Percentiles rank a stretch among this genome's conserved stretches.
Conservation (phyloP, 2,888 invertebrate species). For the Gnatocerus cornutus region DNA sequence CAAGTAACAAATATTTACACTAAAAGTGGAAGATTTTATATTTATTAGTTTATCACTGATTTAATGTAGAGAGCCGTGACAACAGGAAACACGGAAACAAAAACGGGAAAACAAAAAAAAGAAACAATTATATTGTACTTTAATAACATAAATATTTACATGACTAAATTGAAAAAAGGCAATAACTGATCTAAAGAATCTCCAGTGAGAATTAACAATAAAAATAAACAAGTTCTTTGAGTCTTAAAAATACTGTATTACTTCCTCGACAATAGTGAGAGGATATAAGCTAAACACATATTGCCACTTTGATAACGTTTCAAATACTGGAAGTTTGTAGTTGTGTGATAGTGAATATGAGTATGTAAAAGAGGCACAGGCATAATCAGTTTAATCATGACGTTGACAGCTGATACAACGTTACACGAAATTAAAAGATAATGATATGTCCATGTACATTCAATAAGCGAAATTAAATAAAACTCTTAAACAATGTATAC, state of each 20-base stretch:
- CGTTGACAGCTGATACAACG: constrained; percentile 37
- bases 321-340: constrained; percentile 25
- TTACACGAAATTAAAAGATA: constrained; percentile 32
- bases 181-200: constrained; percentile 25
- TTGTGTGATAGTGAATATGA: constrained; percentile 12
- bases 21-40: constrained; percentile 49
- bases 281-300: constrained; percentile 27
- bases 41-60: constrained; percentile 14
- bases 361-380: constrained; percentile 47
- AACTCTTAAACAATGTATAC: constrained; percentile 43
- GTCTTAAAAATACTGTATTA: constrained; percentile 44
- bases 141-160: constrained; percentile 49
- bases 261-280: constrained; percentile 10
- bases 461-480: constrained; percentile 37
- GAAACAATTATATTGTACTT: constrained; percentile 51
- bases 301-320: constrained; percentile 35
- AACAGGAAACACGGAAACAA: background rate
- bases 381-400: constrained; percentile 34
- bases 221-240: constrained; percentile 26
- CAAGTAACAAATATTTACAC: constrained; percentile 51
- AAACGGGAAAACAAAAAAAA: constrained; percentile 16
- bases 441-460: constrained; percentile 45
- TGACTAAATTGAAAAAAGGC: constrained; percentile 45
- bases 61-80: constrained; percentile 5
- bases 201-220: constrained; percentile 19